Base-by-base conservation (phyloP, 2,888 invertebrate genomes). In the Amorpha juglandis region DNA sequence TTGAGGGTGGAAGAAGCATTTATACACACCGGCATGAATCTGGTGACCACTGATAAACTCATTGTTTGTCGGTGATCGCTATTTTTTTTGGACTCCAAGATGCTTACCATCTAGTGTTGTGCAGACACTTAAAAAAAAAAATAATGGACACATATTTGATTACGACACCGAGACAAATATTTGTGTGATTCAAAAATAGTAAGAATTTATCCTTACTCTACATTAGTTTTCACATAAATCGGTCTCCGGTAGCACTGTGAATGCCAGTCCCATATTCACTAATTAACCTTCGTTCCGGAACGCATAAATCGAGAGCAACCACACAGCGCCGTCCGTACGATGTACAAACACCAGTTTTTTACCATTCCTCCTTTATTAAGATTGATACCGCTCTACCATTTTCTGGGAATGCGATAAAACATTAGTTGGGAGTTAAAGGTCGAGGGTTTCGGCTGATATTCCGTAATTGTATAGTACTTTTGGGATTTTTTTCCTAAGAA, bases 221-320 rank as follows among this genome's bases (percentile, higher is more conserved):
- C 33, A 55, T 55, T 12, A 38, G 16, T n/a, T 9, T n/a, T n/a
- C 19, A 58, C 19, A 58, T 42, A 16, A 38, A 42, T 58, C 55
- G n/a, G n/a, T n/a, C n/a, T 16, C 6, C 27, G 72, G 70, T 78
- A 74, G 78, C 33, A n/a, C 58, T 67, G 71, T 82, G 84, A 74
- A 81, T 79, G 72, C 78, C 70, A 12, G 45, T 68, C 79, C 70
- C 75, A 69, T 72, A 75, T 69, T 74, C 73, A 82, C 86, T 89
- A 90, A 89, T 90, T 89, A 88, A 88, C 85, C 88, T 84, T 78
- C 79, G 82, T 86, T 82, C 84, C 81, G 82, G 73, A 85, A 84
- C 81, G 78, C 85, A 89, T 87, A 89, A 87, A 88, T 89, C 82
- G 78, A 78, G 78, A 72, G 75, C 73, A 78, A 82, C 83, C 76